A percentile compares a stretch with the other conserved stretches of the same genome.
phyloP scores from a whole-genome alignment of 2,113 vertebrate genomes.

The Pardalotus punctatus region DNA sequence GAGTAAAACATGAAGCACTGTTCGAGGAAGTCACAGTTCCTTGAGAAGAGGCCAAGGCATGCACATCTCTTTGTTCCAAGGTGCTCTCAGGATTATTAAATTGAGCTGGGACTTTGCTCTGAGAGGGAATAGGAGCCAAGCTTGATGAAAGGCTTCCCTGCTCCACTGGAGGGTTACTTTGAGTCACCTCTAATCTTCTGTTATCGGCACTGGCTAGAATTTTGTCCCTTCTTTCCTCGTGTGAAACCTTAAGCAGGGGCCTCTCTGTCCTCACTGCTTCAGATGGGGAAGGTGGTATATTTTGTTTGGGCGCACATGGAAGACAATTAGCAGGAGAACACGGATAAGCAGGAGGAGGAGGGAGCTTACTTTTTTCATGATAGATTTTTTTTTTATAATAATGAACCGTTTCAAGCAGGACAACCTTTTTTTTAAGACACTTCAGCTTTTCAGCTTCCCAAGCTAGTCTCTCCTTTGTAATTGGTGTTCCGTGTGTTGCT shows the following conservation, averaged over 20 bases:
- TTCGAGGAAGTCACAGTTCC: background rate
- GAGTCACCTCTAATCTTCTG: background rate
- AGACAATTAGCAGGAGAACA: background rate
- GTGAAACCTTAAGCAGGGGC: background rate
- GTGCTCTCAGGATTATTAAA: background rate
- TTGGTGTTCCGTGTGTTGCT: background rate
- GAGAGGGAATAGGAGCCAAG: background rate
- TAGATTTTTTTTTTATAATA: slow-evolving; percentile 47
- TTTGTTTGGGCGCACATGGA: background rate
- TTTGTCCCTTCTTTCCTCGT: slow-evolving; percentile 25
- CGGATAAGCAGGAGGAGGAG: background rate
- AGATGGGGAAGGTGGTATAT: background rate
- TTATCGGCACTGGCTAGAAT: background rate
- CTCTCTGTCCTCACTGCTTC: background rate
- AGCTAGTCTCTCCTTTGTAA: slow-evolving; percentile 44
- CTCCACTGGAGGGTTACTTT: background rate
- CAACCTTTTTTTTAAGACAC: slow-evolving; percentile 50
- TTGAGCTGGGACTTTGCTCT: background rate
- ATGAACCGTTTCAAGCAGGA: slow-evolving; percentile 58
- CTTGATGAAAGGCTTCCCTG: slow-evolving; percentile 13
- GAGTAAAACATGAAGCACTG: background rate
- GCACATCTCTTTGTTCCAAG: background rate
- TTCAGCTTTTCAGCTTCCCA: slow-evolving; percentile 58
- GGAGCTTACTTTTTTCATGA: background rate
- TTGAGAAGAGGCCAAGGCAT: background rate